Conservation (phyloP, 2,888 invertebrate species). For the Rotaria macrura region DNA sequence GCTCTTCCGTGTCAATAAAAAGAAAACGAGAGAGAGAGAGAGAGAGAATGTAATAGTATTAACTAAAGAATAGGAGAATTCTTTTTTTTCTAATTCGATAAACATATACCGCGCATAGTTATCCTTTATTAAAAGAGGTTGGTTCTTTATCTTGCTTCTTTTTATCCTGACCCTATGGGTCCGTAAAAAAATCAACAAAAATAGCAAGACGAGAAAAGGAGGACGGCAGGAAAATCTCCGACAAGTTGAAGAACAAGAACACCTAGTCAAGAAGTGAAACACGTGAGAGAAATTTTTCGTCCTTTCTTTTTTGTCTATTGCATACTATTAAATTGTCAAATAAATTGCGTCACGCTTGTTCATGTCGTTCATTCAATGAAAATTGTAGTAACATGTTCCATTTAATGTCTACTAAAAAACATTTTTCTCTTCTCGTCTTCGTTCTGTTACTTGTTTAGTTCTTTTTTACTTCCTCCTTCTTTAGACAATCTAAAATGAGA, state of each 20-base stretch:
- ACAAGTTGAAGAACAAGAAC: neutral
- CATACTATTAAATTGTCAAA: neutral
- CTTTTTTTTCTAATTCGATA: neutral
- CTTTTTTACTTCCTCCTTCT: neutral
- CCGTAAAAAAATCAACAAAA: neutral
- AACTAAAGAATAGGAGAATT: neutral
- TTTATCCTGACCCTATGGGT: neutral
- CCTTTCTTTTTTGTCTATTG: neutral
- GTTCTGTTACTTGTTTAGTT: neutral
- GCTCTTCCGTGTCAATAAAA: neutral
- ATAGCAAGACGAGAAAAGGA: neutral
- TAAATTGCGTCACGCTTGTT: neutral
- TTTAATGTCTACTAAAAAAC: neutral
- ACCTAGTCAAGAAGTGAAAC: neutral
- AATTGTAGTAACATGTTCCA: neutral
- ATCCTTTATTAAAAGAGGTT: neutral
- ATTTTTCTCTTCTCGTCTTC: neutral
- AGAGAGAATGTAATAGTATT: neutral
- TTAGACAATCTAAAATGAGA: neutral
- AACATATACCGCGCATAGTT: neutral
- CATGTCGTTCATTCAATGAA: neutral
- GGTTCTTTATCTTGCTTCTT: neutral
- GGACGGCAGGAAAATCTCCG: neutral
- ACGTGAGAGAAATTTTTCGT: neutral
- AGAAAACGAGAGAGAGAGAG: no score